These are phyloP conservation scores for Phorcus lineatus DNA, from an alignment of 2,888 invertebrate genomes.

Conservation along the genomic window DNA sequence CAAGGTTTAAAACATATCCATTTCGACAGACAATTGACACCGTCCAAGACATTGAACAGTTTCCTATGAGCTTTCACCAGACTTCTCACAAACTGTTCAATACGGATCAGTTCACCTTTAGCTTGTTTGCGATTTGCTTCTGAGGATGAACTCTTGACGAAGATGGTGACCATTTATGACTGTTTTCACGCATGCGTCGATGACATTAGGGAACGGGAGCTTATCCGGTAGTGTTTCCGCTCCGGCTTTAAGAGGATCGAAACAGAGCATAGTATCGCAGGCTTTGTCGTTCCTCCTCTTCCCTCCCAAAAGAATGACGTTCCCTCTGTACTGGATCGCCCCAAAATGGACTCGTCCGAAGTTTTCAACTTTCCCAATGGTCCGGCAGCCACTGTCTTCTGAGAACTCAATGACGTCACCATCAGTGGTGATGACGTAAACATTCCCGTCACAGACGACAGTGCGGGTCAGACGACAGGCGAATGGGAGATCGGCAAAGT, in stretches of 20 bases:
- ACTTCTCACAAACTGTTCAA: no score
- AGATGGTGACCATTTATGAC: slow-evolving; percentile 45
- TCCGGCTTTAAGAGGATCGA: slow-evolving; percentile 37
- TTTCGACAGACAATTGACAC: no score
- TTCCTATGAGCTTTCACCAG: no score
- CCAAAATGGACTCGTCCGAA: slow-evolving; percentile 54
- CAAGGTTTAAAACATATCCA: no score
- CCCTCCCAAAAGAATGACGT: slow-evolving; percentile 57
- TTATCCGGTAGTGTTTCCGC: slow-evolving; percentile 39
- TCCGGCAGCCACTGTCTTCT: slow-evolving; percentile 45
- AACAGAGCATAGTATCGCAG: slow-evolving; percentile 40
- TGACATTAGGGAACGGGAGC: slow-evolving; percentile 40
- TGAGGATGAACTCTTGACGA: slow-evolving; percentile 27
- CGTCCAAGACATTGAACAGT: no score
- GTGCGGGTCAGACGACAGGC: slow-evolving; percentile 59
- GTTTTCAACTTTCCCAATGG: slow-evolving; percentile 42
- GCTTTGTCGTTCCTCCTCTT: slow-evolving; percentile 60
- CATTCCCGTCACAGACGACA: slow-evolving; percentile 51
- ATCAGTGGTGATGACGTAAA: slow-evolving; percentile 59
- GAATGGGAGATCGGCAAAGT: slow-evolving; percentile 59
- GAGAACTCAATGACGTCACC: slow-evolving; percentile 59
- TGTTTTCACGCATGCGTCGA: slow-evolving; percentile 42
- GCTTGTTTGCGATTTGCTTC: neutral
- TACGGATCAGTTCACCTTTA: no score
- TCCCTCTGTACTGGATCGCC: slow-evolving; percentile 56